phyloP scores from a whole-genome alignment of 2,888 invertebrate species.

The Drosophila kuntzei region DNA sequence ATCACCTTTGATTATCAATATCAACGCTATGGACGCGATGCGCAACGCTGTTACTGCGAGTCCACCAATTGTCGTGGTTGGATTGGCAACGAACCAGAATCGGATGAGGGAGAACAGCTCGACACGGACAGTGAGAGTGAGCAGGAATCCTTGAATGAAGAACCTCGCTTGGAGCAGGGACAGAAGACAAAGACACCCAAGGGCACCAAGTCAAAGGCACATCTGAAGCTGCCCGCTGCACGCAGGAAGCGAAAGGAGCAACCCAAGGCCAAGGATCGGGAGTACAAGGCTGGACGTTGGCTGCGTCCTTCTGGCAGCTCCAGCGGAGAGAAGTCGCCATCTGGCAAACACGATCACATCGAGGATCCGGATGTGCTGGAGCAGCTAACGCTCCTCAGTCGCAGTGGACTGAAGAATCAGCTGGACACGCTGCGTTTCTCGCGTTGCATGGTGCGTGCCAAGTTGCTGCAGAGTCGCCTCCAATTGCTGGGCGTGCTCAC shows the following conservation, averaged over 20 bases:
- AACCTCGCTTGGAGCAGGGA: slow-evolving; percentile 32
- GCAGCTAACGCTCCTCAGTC: slow-evolving; percentile 92
- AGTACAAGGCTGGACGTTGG: slow-evolving; percentile 72
- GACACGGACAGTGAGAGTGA: slow-evolving; percentile 86
- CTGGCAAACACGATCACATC: slow-evolving; percentile 82
- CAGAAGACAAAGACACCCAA: slow-evolving; percentile 38
- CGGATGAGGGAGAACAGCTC: slow-evolving; percentile 88
- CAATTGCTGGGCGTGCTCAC: slow-evolving; percentile 92
- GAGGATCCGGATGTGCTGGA: slow-evolving; percentile 92
- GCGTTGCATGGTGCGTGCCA: slow-evolving; percentile 96
- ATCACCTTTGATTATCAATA: slow-evolving; percentile 99
- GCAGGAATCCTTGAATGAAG: slow-evolving; percentile 87
- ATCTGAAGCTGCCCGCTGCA: slow-evolving; percentile 26
- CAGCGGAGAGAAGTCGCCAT: slow-evolving; percentile 32
- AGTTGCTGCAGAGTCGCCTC: slow-evolving; percentile 91
- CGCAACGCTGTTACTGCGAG: slow-evolving; percentile 98
- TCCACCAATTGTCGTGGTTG: slow-evolving; percentile 96
- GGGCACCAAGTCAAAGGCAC: slow-evolving; percentile 25
- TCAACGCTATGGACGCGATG: slow-evolving; percentile 98
- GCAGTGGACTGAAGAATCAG: slow-evolving; percentile 94
- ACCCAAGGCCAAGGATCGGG: slow-evolving; percentile 75
- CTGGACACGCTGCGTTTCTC: slow-evolving; percentile 95
- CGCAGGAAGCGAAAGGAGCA: slow-evolving; percentile 60
- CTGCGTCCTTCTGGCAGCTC: slow-evolving; percentile 48
- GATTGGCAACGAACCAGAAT: slow-evolving; percentile 96